Evolutionary conservation across 2,888 invertebrate genomes (phyloP), one percentile per base, ranked within the genome.

Genomic region (Andrena praecox): DNA sequence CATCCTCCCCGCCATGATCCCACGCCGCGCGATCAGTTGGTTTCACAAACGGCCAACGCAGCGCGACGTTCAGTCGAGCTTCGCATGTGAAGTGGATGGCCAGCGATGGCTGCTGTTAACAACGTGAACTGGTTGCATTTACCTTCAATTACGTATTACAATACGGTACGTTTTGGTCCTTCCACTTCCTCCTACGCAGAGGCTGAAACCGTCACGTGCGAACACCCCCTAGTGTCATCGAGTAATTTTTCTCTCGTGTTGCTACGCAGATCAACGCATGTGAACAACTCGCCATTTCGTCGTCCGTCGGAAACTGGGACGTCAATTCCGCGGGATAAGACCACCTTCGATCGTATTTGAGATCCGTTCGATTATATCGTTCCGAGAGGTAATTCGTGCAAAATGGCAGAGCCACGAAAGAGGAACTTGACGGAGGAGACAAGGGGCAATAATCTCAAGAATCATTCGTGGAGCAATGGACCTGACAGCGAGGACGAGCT

Each of bases 391-490:
- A 20, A 69, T 56, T 29, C 42, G 8, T 50, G 16, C 33, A 54
- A 76, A 29, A 87, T 86, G 86, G 56, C 86, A 24, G 77, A 83
- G 8, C 10, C 68, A n/a, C 74, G 54, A 2, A 83, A 77, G 7
- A 82, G 69, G 24, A 24, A 3, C 0, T 52, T 62, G 6, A 24
- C 50, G 12, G 82, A 85, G 5, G 82, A 87, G 2, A 63, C 74
- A 6, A 82, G 82, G 8, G 91, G 91, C n/a, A 93, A 92, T 68
- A 87, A 89, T 12, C 81, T 93, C 5, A 84, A 77, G 10, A 88
- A 85, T 24, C 89, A 91, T 69, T 90, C 90, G 27, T 93, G 93
- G 93, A 92, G 92, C 52, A 89, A 90, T 48, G 89, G 80, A 24
- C 87, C 89, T 5, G 93, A 93, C 7, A 92, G 90, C 79, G 93